Percentiles rank a stretch among this genome's conserved stretches.
These are phyloP conservation scores for Sphyrna mokarran DNA, from an alignment of 2,113 vertebrate genomes.

Conservation along the genomic window DNA sequence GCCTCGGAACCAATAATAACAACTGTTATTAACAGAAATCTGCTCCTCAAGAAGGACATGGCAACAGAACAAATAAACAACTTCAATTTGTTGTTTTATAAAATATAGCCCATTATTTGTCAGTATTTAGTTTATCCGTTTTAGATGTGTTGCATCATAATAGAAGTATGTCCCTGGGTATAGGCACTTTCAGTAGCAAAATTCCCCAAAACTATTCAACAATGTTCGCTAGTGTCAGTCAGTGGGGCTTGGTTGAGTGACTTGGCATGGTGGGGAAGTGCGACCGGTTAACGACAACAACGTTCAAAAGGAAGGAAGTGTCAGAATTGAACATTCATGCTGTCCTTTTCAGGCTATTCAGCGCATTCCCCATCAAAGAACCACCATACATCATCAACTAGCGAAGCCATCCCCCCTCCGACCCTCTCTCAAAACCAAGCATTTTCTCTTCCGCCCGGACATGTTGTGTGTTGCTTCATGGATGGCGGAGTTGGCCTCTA, in stretches of 20 bases:
- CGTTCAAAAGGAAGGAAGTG: not conserved
- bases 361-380: conserved; percentile 67
- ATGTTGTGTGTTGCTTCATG: conserved; percentile 91
- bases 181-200: not conserved
- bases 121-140: not conserved
- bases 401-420: conserved; percentile 85
- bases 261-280: not conserved
- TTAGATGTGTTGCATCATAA: not conserved
- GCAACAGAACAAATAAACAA: not conserved
- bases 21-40: not conserved
- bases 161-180: not conserved
- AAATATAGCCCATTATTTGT: not conserved
- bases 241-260: not conserved
- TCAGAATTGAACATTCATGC: conserved; percentile 8
- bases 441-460: conserved; percentile 88
- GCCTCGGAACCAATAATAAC: not conserved
- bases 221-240: not conserved
- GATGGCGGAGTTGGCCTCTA: conserved; percentile 94
- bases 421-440: conserved; percentile 77
- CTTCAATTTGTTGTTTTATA: not conserved
- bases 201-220: not conserved
- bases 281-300: not conserved
- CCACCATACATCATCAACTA: conserved; percentile 86
- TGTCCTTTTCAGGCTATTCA: conserved; percentile 56
- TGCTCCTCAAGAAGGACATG: not conserved